A percentile compares a stretch with the other conserved stretches of the same genome.
These are phyloP conservation scores for Callorhinus ursinus DNA, from an alignment of 2,113 vertebrate species.

Conservation along the genomic window DNA sequence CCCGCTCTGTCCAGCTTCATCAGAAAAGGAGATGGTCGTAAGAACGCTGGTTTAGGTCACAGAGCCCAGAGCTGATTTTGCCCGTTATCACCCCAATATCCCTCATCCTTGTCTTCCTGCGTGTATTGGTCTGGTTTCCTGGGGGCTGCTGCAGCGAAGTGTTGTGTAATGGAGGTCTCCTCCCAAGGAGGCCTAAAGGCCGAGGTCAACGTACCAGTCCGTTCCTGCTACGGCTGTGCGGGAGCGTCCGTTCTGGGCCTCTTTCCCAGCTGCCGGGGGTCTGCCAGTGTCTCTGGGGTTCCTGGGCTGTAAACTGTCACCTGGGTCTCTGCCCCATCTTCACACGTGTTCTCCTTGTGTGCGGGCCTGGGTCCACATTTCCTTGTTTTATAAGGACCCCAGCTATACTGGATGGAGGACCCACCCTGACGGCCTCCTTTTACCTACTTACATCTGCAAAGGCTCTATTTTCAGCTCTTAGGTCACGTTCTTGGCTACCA, in stretches of 20 bases:
- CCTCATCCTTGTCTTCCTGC: too few relatives aligned
- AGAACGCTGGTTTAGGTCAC: neutral
- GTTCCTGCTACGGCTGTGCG: rapidly evolving
- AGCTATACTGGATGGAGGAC: too few relatives aligned
- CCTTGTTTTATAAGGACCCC: neutral
- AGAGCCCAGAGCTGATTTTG: neutral
- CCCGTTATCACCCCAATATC: rapidly evolving
- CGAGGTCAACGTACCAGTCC: too few relatives aligned
- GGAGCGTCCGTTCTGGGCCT: too few relatives aligned
- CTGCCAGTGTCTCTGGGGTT: neutral
- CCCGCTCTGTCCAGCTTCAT: rapidly evolving
- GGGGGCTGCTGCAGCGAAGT: too few relatives aligned
- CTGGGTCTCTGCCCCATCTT: neutral
- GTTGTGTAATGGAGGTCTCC: neutral
- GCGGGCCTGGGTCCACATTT: neutral
- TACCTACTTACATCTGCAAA: rapidly evolving
- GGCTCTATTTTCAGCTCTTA: neutral
- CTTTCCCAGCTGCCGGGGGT: rapidly evolving
- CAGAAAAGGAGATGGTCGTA: rapidly evolving
- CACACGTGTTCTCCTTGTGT: rapidly evolving
- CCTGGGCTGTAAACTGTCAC: rapidly evolving
- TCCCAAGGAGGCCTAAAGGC: neutral
- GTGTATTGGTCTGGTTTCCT: neutral
- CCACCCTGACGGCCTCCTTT: neutral
- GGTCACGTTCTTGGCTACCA: neutral